Evolutionary conservation across 2,113 vertebrate genomes (phyloP).

Genomic region (Chrysochloris asiatica): DNA sequence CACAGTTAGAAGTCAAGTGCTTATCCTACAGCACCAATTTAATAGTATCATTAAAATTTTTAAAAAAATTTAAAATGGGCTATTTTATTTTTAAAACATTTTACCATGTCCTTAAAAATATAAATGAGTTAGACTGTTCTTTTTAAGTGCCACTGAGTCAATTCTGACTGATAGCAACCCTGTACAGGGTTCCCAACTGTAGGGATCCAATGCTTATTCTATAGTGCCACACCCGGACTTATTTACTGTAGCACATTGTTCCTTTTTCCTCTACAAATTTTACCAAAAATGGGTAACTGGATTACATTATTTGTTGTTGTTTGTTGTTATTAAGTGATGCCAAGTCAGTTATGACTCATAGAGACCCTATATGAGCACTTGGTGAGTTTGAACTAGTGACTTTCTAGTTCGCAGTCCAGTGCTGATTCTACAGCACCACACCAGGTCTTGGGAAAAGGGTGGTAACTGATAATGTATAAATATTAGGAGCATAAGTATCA

Average conservation of each 20-base stretch:
- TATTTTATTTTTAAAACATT: conserved; percentile 24
- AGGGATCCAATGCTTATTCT: too few relatives aligned
- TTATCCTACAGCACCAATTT: too few relatives aligned
- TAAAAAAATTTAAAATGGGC: not conserved
- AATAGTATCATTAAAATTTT: too few relatives aligned
- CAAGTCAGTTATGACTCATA: too few relatives aligned
- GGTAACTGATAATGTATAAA: conserved; percentile 19
- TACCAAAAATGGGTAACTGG: not conserved
- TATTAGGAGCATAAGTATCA: not conserved
- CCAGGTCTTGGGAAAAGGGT: conserved; percentile 3
- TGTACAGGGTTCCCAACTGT: not conserved
- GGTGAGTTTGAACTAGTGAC: too few relatives aligned
- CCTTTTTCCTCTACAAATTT: not conserved
- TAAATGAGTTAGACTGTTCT: not conserved
- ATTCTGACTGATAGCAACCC: not conserved
- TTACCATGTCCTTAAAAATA: not conserved
- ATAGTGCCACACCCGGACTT: too few relatives aligned
- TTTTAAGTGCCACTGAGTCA: not conserved
- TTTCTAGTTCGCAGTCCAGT: too few relatives aligned
- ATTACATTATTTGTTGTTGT: not conserved
- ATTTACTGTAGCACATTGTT: too few relatives aligned
- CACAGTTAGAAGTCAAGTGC: too few relatives aligned
- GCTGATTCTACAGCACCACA: not conserved
- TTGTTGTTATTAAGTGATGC: too few relatives aligned
- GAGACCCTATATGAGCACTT: too few relatives aligned